These are phyloP conservation scores for Xylocopa sonorina DNA, from an alignment of 1,140 invertebrate genomes.

Conservation along the genomic window DNA sequence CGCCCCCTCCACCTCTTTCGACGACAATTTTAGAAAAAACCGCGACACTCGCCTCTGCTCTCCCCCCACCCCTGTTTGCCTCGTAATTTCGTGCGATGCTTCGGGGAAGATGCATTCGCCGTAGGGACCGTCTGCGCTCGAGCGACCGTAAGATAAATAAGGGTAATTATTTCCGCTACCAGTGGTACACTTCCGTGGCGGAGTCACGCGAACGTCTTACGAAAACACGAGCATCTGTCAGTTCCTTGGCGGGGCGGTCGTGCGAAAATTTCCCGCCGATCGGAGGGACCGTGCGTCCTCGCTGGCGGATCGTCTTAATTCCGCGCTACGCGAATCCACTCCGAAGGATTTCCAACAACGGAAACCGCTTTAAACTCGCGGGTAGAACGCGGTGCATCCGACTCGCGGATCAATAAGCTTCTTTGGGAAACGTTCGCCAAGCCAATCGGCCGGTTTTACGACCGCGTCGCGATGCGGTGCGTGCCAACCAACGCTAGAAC, in stretches of 20 bases:
- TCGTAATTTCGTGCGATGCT: neutral
- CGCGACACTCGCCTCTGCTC: no score
- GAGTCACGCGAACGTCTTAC: slow-evolving; percentile 10
- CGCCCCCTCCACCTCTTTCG: no score
- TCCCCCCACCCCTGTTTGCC: no score
- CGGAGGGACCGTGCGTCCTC: no score
- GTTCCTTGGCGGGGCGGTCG: neutral
- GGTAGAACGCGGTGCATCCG: neutral
- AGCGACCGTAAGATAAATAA: slow-evolving; percentile 11
- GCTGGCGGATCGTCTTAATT: neutral
- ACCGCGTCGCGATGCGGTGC: neutral
- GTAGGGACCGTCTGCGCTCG: neutral
- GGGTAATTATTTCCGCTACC: slow-evolving; percentile 37
- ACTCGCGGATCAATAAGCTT: slow-evolving; percentile 11
- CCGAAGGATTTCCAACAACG: neutral
- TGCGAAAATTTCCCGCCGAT: neutral
- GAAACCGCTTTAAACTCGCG: neutral
- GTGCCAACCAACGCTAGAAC: slow-evolving; percentile 4
- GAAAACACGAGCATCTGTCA: neutral
- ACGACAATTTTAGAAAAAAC: no score
- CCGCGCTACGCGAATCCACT: neutral
- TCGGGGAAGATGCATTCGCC: neutral
- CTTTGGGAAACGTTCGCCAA: slow-evolving; percentile 6
- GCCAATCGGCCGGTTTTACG: neutral
- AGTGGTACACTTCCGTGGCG: slow-evolving; percentile 5